Percentiles rank a stretch among this genome's conserved stretches.
Evolutionary conservation across 2,797 vertebrate genomes (phyloP).

Genomic region (Acestrorhynchus altus): DNA sequence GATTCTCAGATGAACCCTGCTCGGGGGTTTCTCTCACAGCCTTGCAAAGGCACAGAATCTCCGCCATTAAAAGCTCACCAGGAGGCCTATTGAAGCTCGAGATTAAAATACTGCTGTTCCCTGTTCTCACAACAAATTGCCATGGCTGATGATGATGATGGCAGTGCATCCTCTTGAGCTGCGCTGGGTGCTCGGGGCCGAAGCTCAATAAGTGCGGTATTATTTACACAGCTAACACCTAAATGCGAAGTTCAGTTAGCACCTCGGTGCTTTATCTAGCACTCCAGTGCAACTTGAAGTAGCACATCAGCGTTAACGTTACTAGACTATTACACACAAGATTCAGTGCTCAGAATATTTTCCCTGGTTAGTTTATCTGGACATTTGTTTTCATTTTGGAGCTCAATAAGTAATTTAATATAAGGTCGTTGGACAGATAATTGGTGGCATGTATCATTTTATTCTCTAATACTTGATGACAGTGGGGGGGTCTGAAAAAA

Average conservation of each 20-base stretch:
- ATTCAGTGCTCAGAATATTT: slow-evolving; percentile 22
- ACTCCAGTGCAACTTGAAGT: slow-evolving; percentile 35
- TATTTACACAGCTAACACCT: slow-evolving; percentile 18
- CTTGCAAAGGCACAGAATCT: slow-evolving; percentile 2
- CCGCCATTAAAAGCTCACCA: not conserved
- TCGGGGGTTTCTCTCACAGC: slow-evolving; percentile 10
- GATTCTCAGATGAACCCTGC: slow-evolving; percentile 5
- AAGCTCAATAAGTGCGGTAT: not conserved
- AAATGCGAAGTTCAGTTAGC: slow-evolving; percentile 31
- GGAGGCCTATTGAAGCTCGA: slow-evolving; percentile 8
- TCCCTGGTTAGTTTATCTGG: not conserved
- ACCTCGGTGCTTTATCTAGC: slow-evolving; percentile 30
- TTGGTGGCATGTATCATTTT: no score
- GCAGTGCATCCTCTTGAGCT: slow-evolving; percentile 8
- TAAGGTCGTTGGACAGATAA: no score
- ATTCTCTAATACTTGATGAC: no score
- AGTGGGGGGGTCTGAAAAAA: no score
- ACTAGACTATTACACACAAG: slow-evolving; percentile 16
- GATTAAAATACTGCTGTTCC: not conserved
- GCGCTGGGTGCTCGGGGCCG: not conserved
- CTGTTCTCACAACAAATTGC: not conserved
- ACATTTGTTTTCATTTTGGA: not conserved
- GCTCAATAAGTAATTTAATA: no score
- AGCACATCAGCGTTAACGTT: slow-evolving; percentile 19
- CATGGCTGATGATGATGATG: not conserved